Conservation (phyloP, 1,140 invertebrate genomes). For the Frieseomelitta varia region DNA sequence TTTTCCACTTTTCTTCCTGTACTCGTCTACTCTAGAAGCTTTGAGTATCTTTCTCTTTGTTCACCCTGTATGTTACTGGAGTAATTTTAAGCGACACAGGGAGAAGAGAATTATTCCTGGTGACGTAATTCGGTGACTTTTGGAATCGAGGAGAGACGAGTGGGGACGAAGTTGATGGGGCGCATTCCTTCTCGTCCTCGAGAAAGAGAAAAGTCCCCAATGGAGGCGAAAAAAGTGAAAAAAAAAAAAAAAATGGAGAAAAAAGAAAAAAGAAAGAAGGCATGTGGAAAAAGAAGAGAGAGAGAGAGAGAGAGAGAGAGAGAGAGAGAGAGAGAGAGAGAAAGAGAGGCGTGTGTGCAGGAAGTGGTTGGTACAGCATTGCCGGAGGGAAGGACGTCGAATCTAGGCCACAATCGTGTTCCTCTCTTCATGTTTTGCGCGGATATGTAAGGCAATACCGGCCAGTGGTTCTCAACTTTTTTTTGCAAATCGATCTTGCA, state of each 20-base stretch:
- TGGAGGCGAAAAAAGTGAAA: constrained; percentile 8
- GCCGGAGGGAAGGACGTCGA: constrained; percentile 77
- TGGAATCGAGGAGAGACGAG: no score
- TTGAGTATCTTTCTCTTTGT: no score
- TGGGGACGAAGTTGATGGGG: no score
- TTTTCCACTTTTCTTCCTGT: no score
- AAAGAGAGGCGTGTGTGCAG: constrained; percentile 45
- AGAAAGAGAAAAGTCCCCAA: constrained; percentile 41
- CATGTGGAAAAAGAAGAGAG: constrained; percentile 18
- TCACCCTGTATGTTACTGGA: no score
- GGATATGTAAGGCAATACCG: neutral
- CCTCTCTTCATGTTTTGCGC: constrained; percentile 18
- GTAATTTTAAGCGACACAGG: no score
- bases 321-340: constrained; percentile 24
- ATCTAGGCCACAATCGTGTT: constrained; percentile 71
- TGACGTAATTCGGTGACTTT: no score
- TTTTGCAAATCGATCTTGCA: neutral
- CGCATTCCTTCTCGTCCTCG: constrained; percentile 49
- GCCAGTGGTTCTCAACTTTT: neutral
- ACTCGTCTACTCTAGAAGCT: no score
- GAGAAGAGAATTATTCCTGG: no score
- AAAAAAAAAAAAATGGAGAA: constrained; percentile 1
- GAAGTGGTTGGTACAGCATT: constrained; percentile 74
- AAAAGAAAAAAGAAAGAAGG: constrained; percentile 39
- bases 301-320: constrained; percentile 21